Evolutionary conservation across 2,113 vertebrate genomes (phyloP).

Genomic region (Cygnus buccinator): DNA sequence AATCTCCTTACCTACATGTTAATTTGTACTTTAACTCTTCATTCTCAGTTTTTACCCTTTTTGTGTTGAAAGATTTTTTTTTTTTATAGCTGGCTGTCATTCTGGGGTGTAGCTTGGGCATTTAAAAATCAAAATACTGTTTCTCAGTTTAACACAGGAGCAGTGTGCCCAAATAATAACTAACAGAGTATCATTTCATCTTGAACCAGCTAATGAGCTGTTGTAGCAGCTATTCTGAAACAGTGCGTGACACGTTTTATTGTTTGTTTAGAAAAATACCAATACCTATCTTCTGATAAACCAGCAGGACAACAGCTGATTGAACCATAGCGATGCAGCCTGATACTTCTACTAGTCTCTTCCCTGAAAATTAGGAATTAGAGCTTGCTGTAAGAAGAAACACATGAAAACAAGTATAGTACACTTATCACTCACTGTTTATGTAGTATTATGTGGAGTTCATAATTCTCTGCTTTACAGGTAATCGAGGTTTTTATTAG

Average conservation of each 20-base stretch:
- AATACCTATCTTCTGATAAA: background rate
- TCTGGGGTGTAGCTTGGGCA: background rate
- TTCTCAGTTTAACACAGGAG: background rate
- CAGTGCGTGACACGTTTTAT: background rate
- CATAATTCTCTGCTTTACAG: slow-evolving; percentile 61
- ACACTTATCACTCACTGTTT: background rate
- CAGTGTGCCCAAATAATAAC: background rate
- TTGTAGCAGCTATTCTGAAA: background rate
- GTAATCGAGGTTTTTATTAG: slow-evolving; percentile 94
- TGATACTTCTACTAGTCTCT: background rate
- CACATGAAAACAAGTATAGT: background rate
- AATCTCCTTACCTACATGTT: background rate
- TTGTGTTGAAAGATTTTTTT: background rate
- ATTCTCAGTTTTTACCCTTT: background rate
- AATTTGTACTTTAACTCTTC: background rate
- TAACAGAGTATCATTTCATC: too few species aligned
- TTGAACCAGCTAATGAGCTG: background rate
- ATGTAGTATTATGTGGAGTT: background rate
- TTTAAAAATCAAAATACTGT: background rate
- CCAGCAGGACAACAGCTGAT: fast-evolving
- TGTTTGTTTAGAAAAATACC: background rate
- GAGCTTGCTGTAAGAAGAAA: background rate
- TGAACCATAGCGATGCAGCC: background rate
- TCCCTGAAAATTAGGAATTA: background rate
- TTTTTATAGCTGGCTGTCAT: background rate